These are phyloP conservation scores for Noctua comes DNA, from an alignment of 2,888 invertebrate genomes.

Conservation along the genomic window DNA sequence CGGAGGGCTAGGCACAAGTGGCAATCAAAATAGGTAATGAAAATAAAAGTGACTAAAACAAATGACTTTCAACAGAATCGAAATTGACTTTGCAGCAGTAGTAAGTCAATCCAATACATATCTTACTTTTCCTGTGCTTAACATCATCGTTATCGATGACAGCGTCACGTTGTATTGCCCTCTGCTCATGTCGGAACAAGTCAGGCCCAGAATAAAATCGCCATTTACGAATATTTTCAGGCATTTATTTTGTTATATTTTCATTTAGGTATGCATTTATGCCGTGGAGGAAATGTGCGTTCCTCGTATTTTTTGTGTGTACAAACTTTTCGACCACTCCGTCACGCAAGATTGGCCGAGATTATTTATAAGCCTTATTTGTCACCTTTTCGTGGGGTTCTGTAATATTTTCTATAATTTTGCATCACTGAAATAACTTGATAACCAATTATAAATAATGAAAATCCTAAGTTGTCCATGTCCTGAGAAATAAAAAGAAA, in stretches of 20 bases:
- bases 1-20: not conserved
- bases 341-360: slow-evolving; percentile 66
- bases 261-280: slow-evolving; percentile 51
- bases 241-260: slow-evolving; percentile 38
- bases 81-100: not conserved
- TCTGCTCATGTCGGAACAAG: not conserved
- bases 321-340: slow-evolving; percentile 52
- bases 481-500: not conserved
- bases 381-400: slow-evolving; percentile 59
- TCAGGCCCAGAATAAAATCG: not conserved
- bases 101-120: not conserved
- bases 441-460: not conserved
- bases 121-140: not conserved
- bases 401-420: not conserved
- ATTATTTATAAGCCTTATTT: slow-evolving; percentile 63
- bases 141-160: not conserved
- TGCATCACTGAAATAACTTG: not conserved
- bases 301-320: slow-evolving; percentile 48
- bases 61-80: not conserved
- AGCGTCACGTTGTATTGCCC: not conserved
- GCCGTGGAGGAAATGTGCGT: slow-evolving; percentile 54
- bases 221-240: slow-evolving; percentile 2
- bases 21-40: not conserved
- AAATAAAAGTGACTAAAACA: not conserved
- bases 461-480: not conserved